A percentile compares a stretch with the other conserved stretches of the same genome.
Evolutionary conservation across 2,113 vertebrate species (phyloP).

Genomic region (Pseudopodoces humilis): DNA sequence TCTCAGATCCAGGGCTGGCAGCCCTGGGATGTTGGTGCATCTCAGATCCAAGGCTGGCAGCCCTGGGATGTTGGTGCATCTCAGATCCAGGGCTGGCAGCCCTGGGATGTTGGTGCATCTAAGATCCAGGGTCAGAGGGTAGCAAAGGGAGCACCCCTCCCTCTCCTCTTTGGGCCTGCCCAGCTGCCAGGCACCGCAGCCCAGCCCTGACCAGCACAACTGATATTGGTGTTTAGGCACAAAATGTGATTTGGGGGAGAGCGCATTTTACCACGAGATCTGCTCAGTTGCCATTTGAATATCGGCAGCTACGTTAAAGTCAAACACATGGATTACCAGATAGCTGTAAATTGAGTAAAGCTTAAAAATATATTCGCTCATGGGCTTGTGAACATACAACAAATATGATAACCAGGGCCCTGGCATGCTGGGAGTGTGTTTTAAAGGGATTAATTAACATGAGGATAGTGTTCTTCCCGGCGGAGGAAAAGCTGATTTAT

Average conservation of each 20-base stretch:
- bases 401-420: background rate
- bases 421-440: background rate
- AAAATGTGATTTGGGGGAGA: fast-evolving
- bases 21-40: no score
- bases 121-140: no score
- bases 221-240: fast-evolving
- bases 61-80: no score
- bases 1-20: background rate
- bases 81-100: background rate
- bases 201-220: background rate
- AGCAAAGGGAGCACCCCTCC: background rate
- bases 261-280: background rate
- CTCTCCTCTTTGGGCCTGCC: no score
- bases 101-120: no score
- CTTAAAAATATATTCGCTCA: background rate
- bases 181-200: fast-evolving
- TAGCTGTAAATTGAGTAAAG: background rate
- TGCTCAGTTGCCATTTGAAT: fast-evolving
- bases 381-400: fast-evolving
- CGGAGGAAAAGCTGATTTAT: background rate
- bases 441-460: conserved; percentile 6
- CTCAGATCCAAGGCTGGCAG: background rate
- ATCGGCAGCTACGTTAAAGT: background rate
- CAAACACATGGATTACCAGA: background rate
- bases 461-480: background rate